A percentile compares a stretch with the other conserved stretches of the same genome.
Evolutionary conservation across 2,888 invertebrate species (phyloP).

Genomic region (Sminthurides aquaticus): DNA sequence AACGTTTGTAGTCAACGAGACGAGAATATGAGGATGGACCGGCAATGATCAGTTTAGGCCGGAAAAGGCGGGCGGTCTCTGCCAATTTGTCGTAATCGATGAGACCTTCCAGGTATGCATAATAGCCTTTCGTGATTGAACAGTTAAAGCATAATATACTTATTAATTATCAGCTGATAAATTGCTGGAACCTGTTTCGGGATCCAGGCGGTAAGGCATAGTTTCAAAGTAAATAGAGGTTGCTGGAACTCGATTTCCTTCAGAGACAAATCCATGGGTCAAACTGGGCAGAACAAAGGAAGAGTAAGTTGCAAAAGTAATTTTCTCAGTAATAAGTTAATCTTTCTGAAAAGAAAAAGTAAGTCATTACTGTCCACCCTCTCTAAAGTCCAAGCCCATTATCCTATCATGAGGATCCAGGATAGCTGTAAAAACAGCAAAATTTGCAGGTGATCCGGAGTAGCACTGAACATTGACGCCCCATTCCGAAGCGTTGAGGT

Average conservation of each 20-base stretch:
- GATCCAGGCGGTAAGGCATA: constrained; percentile 54
- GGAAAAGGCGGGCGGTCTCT: constrained; percentile 51
- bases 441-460: constrained; percentile 57
- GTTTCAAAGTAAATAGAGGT: constrained; percentile 58
- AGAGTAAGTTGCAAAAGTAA: too few relatives aligned
- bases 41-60: constrained; percentile 54
- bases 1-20: constrained; percentile 50
- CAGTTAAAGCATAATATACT: not conserved
- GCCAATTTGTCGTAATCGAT: constrained; percentile 55
- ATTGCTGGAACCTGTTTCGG: constrained; percentile 45
- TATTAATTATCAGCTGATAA: not conserved
- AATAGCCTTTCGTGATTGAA: too few relatives aligned
- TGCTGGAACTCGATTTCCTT: constrained; percentile 51
- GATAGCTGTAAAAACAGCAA: constrained; percentile 55
- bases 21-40: constrained; percentile 51
- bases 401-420: constrained; percentile 54
- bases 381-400: constrained; percentile 56
- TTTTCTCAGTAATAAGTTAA: too few relatives aligned
- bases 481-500: constrained; percentile 52
- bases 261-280: constrained; percentile 53
- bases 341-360: not conserved
- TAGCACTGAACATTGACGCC: constrained; percentile 57
- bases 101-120: constrained; percentile 46
- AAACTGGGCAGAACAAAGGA: too few relatives aligned
- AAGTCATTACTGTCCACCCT: constrained; percentile 51